Conservation (phyloP, 2,888 invertebrate species). For the Hymenopus coronatus region DNA sequence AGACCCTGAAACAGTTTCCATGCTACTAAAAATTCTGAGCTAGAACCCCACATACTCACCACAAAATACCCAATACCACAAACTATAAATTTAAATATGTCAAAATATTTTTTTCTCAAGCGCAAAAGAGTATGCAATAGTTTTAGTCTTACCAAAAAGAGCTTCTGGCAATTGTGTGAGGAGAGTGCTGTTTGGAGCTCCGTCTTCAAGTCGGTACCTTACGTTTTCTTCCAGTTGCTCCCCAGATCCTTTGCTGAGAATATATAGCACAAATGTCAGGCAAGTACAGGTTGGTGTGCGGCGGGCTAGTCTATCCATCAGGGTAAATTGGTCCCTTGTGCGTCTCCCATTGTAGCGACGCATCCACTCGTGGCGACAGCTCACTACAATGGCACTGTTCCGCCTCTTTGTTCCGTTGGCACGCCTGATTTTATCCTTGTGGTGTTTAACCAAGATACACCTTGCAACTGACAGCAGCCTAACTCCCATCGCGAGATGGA, state of each 20-base stretch:
- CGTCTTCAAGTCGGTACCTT: not conserved
- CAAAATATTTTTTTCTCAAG: too few species aligned
- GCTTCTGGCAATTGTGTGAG: too few species aligned
- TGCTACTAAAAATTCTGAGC: too few species aligned
- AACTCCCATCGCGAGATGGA: not conserved
- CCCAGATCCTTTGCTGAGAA: not conserved
- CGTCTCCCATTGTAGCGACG: not conserved
- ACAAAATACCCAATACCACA: too few species aligned
- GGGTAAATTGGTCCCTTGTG: not conserved
- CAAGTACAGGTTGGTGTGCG: not conserved
- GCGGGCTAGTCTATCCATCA: constrained; percentile 3
- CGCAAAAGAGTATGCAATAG: too few species aligned
- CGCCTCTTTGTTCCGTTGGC: not conserved
- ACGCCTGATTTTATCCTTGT: not conserved
- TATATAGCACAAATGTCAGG: not conserved
- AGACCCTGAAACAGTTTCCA: too few species aligned
- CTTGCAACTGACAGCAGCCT: not conserved
- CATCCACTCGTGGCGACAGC: not conserved
- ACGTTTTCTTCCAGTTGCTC: not conserved
- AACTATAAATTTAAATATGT: too few species aligned
- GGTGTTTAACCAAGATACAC: not conserved
- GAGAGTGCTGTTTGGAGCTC: not conserved
- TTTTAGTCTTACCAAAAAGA: too few species aligned
- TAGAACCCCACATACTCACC: too few species aligned
- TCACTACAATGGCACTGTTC: not conserved